A percentile compares a stretch with the other conserved stretches of the same genome.
Evolutionary conservation across 37 sponge, comb jelly and placozoan species (phyloP).

Genomic region (Crambe crambe): DNA sequence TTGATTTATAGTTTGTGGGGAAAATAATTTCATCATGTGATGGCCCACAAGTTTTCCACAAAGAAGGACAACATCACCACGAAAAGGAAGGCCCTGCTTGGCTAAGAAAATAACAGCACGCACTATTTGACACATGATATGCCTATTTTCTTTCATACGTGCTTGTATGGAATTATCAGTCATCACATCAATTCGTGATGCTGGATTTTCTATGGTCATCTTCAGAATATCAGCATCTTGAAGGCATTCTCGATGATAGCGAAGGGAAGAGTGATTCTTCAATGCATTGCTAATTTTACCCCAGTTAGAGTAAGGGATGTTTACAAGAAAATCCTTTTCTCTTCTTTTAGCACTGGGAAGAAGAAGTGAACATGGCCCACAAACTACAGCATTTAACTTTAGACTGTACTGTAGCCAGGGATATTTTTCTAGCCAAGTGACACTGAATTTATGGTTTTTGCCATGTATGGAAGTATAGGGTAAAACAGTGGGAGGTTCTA

Average conservation of each 20-base stretch:
- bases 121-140: constrained; percentile 58
- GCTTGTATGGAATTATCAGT: constrained; percentile 25
- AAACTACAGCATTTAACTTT: constrained; percentile 54
- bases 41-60: too few species aligned
- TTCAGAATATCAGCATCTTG: constrained; percentile 59
- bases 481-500: too few species aligned
- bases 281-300: constrained; percentile 49
- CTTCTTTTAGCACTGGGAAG: neutral
- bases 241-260: constrained; percentile 48
- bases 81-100: constrained; percentile 58
- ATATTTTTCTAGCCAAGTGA: constrained; percentile 52
- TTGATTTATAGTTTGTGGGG: too few species aligned
- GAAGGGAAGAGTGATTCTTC: constrained; percentile 37
- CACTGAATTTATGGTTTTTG: constrained; percentile 29
- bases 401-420: constrained; percentile 61
- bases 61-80: too few species aligned
- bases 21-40: too few species aligned
- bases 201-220: constrained; percentile 49
- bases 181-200: constrained; percentile 50
- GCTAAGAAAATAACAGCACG: constrained; percentile 48
- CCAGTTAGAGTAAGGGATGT: constrained; percentile 65
- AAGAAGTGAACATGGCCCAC: constrained; percentile 62
- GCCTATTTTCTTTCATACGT: constrained; percentile 50
- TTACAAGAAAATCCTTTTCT: constrained; percentile 62
- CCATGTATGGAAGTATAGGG: constrained; percentile 12